phyloP scores from a whole-genome alignment of 2,888 invertebrate genomes.

The Achlya flavicornis region DNA sequence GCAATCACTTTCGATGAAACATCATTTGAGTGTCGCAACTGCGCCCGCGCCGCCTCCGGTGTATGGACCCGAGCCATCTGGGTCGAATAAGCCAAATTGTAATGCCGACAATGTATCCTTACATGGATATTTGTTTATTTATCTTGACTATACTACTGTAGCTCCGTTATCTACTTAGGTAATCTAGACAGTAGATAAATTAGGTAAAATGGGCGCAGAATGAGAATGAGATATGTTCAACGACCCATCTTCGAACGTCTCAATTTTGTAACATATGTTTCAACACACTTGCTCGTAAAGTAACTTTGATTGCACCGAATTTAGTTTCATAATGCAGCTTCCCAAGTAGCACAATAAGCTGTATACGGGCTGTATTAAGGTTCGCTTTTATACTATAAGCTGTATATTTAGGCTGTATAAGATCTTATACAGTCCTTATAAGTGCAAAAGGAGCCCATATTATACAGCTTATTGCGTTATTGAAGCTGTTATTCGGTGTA shows the following conservation, averaged over 20 bases:
- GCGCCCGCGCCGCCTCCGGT: conserved; percentile 21
- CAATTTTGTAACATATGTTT: not conserved
- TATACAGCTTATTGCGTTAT: too few relatives aligned
- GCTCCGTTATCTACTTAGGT: not conserved
- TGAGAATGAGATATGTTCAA: not conserved
- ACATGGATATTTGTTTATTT: conserved; percentile 12
- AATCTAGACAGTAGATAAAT: not conserved
- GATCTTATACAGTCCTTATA: too few relatives aligned
- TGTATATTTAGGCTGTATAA: too few relatives aligned
- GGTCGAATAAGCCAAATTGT: conserved; percentile 40
- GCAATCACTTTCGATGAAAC: conserved; percentile 56
- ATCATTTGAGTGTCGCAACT: conserved; percentile 54
- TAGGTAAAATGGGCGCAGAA: not conserved
- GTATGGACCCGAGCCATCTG: conserved; percentile 28
- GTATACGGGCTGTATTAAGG: too few relatives aligned
- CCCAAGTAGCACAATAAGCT: too few relatives aligned
- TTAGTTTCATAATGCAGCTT: too few relatives aligned
- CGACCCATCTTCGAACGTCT: not conserved
- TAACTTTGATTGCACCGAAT: too few relatives aligned
- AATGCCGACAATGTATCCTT: conserved; percentile 34
- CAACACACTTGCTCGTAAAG: too few relatives aligned
- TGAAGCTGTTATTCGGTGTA: too few relatives aligned
- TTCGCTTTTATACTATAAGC: too few relatives aligned
- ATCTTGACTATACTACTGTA: not conserved
- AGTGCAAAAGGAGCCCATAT: too few relatives aligned